These are phyloP conservation scores for Eidolon dupreanum DNA, from an alignment of 2,797 vertebrate genomes.

Conservation along the genomic window DNA sequence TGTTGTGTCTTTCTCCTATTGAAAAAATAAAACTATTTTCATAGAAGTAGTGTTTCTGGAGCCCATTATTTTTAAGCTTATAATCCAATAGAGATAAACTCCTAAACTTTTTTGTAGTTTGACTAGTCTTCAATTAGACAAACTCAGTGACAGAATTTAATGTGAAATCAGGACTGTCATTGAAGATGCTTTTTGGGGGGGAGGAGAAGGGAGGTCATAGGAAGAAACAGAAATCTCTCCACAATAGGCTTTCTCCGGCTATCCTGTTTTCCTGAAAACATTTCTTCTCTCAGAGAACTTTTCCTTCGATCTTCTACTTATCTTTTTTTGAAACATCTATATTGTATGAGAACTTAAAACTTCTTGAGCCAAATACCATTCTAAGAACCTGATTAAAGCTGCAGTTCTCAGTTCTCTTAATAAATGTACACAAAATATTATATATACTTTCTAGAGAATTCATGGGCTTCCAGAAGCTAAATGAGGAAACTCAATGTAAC, in stretches of 20 bases:
- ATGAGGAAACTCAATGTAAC: background rate
- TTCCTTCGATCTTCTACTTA: background rate
- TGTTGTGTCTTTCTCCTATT: background rate
- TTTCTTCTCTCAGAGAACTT: background rate
- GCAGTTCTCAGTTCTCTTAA: background rate
- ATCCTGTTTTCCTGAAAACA: background rate
- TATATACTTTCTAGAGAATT: background rate
- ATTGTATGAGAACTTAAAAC: background rate
- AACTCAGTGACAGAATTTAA: background rate
- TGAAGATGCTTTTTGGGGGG: background rate
- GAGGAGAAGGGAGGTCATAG: background rate
- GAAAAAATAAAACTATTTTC: background rate
- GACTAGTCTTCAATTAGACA: background rate
- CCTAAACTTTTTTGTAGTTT: background rate
- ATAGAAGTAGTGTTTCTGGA: background rate
- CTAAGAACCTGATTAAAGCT: background rate
- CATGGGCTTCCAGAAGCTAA: background rate
- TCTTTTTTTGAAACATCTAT: background rate
- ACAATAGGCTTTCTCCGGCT: background rate
- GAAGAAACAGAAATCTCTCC: background rate
- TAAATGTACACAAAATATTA: background rate
- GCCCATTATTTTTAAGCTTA: background rate
- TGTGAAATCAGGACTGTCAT: background rate
- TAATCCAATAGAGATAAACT: background rate
- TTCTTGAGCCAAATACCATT: background rate